Evolutionary conservation across 2,113 vertebrate species (phyloP).

Genomic region (Phrynocephalus versicolor): DNA sequence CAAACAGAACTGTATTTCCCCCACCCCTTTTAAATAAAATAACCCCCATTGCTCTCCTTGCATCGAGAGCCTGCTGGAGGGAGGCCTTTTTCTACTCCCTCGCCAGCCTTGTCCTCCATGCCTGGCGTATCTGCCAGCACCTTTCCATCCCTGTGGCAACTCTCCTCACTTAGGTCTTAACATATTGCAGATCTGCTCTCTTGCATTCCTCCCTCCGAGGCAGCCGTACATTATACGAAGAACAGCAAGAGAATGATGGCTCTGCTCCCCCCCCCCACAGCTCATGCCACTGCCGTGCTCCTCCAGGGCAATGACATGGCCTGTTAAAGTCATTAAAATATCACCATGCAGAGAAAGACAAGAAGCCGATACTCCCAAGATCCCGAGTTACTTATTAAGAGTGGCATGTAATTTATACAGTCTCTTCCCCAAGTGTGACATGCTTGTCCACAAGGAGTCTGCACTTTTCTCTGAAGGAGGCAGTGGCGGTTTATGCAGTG

Average conservation of each 20-base stretch:
- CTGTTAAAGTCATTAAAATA: not conserved
- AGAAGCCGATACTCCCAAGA: not conserved
- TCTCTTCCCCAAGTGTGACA: not conserved
- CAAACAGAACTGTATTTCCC: not conserved
- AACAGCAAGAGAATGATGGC: not conserved
- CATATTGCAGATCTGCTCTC: not conserved
- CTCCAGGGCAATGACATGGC: rapidly evolving
- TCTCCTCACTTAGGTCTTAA: not conserved
- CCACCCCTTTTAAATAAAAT: not conserved
- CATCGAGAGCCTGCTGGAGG: not conserved
- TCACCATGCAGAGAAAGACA: not conserved
- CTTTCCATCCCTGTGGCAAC: not conserved
- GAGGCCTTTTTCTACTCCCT: not conserved
- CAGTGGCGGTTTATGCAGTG: not conserved
- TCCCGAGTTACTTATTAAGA: not conserved
- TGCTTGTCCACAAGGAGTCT: not conserved
- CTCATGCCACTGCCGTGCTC: not conserved
- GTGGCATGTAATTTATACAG: not conserved
- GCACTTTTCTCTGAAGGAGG: not conserved
- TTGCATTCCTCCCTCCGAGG: not conserved
- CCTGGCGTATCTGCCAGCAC: not conserved
- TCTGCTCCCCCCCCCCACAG: not conserved
- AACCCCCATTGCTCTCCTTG: not conserved
- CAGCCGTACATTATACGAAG: not conserved
- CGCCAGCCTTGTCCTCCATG: not conserved